These are phyloP conservation scores for Notocelia uddmanniana DNA, from an alignment of 2,888 invertebrate species.

Conservation along the genomic window DNA sequence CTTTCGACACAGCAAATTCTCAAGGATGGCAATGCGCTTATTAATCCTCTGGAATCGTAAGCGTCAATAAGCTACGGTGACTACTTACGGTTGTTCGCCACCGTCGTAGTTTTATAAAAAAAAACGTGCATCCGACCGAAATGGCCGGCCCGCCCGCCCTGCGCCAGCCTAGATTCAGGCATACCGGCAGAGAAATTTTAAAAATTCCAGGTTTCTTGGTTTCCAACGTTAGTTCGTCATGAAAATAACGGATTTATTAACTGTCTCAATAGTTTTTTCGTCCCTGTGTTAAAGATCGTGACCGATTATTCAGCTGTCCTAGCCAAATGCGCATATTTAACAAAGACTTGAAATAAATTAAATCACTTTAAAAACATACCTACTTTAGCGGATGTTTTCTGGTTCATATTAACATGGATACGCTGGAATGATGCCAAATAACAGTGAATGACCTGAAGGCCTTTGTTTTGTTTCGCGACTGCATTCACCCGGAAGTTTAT, in stretches of 20 bases:
- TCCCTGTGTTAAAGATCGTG: neutral
- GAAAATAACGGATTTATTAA: neutral
- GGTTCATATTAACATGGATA: conserved; percentile 36
- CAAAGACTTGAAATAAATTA: conserved; percentile 12
- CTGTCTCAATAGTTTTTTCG: neutral
- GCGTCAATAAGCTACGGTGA: too few relatives aligned
- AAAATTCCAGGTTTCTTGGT: too few relatives aligned
- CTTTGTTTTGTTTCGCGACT: conserved; percentile 42
- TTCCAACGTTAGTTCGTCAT: too few relatives aligned
- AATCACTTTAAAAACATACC: conserved; percentile 5
- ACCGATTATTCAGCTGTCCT: neutral
- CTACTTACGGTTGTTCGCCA: too few relatives aligned
- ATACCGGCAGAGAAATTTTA: too few relatives aligned
- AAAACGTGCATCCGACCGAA: too few relatives aligned
- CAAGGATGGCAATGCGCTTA: too few relatives aligned
- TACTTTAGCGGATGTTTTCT: conserved; percentile 37
- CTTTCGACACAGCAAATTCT: too few relatives aligned
- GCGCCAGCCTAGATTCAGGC: too few relatives aligned
- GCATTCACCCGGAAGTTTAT: conserved; percentile 25
- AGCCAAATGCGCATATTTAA: conserved; percentile 20
- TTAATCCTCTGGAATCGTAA: too few relatives aligned
- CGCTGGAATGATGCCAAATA: conserved; percentile 49
- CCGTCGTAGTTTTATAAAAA: too few relatives aligned
- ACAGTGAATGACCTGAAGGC: conserved; percentile 49
- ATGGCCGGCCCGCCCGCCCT: too few relatives aligned